Evolutionary conservation across 2,797 vertebrate species (phyloP).

Genomic region (Catostomus latipinnis): DNA sequence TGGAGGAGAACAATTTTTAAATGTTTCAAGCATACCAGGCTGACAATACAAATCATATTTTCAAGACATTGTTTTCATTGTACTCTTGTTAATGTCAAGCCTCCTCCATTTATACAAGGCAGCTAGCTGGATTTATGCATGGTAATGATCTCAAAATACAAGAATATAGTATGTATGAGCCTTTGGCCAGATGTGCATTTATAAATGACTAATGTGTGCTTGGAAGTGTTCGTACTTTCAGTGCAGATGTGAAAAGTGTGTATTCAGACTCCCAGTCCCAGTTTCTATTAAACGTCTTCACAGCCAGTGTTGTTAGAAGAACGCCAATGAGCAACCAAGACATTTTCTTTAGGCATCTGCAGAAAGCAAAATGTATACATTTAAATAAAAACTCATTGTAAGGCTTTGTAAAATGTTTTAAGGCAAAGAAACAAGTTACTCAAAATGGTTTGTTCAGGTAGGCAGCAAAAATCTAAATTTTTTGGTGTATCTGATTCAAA

Average conservation of each 20-base stretch:
- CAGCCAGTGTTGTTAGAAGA: slow-evolving; percentile 87
- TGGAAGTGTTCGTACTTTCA: slow-evolving; percentile 83
- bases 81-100: slow-evolving; percentile 1
- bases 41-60: slow-evolving; percentile 4
- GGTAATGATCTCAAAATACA: slow-evolving; percentile 25
- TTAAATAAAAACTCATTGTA: not conserved
- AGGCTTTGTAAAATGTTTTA: not conserved
- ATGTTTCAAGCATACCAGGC: not conserved
- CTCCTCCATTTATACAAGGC: not conserved
- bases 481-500: too few relatives aligned
- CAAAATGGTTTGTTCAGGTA: not conserved
- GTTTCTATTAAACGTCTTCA: slow-evolving; percentile 95
- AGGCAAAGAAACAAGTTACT: not conserved
- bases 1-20: slow-evolving; percentile 61
- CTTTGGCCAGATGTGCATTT: slow-evolving; percentile 19
- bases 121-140: slow-evolving; percentile 8
- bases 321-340: slow-evolving; percentile 89
- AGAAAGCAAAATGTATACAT: not conserved
- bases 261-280: slow-evolving; percentile 99
- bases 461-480: too few relatives aligned
- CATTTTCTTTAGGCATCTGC: slow-evolving; percentile 86
- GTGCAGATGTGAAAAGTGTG: slow-evolving; percentile 94
- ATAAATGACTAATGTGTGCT: slow-evolving; percentile 17
- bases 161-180: slow-evolving; percentile 12
- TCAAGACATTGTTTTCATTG: slow-evolving; percentile 11